Conservation (phyloP, 2,797 vertebrate genomes). For the Ceyx erithaca region DNA sequence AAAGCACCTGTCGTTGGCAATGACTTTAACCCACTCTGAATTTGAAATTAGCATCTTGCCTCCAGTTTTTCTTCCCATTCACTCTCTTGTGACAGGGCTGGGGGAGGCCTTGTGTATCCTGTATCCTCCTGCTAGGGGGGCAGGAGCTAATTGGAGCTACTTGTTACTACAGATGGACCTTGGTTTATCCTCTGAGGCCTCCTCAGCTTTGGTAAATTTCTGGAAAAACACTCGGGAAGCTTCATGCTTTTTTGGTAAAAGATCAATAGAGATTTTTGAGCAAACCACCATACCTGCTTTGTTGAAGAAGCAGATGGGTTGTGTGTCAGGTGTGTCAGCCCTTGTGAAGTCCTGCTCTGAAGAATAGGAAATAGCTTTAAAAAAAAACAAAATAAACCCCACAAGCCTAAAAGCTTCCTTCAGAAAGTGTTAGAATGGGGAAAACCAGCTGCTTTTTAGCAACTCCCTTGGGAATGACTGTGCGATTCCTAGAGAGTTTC, state of each 20-base stretch:
- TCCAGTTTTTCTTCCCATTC: not conserved
- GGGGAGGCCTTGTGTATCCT: not conserved
- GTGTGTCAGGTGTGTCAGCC: not conserved
- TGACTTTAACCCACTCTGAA: not conserved
- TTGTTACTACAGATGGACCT: not conserved
- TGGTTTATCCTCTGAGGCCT: not conserved
- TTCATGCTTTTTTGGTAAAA: not conserved
- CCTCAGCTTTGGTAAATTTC: not conserved
- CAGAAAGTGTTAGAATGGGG: not conserved
- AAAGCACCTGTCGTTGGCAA: not conserved
- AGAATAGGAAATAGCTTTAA: not conserved
- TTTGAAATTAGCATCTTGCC: not conserved
- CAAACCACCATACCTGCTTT: not conserved
- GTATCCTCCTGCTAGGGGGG: not conserved
- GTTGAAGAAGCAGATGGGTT: not conserved
- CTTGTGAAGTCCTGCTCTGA: not conserved
- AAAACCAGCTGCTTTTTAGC: not conserved
- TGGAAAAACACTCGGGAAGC: not conserved
- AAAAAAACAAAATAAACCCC: not conserved
- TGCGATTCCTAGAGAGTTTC: not conserved
- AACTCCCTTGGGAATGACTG: not conserved
- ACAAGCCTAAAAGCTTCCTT: not conserved
- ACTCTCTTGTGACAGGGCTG: not conserved
- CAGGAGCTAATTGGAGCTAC: not conserved
- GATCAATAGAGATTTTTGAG: not conserved